A percentile compares a stretch with the other conserved stretches of the same genome.
These are phyloP conservation scores for Eudyptes chrysolophus DNA, from an alignment of 2,113 vertebrate species.

Conservation along the genomic window DNA sequence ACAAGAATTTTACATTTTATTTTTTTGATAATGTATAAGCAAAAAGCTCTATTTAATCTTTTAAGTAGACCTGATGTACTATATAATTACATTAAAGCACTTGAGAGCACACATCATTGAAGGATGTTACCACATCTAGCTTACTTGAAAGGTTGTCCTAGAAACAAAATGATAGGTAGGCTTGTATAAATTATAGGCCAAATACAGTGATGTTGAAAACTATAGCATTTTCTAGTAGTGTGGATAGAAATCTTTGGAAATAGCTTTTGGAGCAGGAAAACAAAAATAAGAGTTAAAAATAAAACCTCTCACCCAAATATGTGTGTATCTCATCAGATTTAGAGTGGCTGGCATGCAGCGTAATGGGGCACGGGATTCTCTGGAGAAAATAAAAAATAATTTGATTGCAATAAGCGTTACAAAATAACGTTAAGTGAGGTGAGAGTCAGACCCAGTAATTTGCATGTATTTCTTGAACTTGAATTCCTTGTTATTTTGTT, in stretches of 20 bases:
- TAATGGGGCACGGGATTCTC: background rate
- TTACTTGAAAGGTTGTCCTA: background rate
- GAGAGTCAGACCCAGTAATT: background rate
- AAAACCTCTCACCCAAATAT: background rate
- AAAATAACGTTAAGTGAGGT: background rate
- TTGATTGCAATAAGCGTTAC: background rate
- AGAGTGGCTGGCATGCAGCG: background rate
- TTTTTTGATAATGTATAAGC: background rate
- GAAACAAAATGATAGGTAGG: background rate
- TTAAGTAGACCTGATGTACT: background rate
- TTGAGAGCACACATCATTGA: background rate
- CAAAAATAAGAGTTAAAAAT: background rate
- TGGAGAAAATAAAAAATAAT: background rate
- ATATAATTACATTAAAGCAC: background rate
- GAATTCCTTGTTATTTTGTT: background rate
- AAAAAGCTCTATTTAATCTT: background rate
- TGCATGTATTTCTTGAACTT: background rate
- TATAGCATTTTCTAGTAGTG: no score
- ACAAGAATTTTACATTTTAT: background rate
- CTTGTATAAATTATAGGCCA: background rate
- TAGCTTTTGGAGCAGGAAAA: background rate
- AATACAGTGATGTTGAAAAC: background rate
- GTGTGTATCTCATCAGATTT: rapidly evolving
- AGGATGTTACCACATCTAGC: background rate
- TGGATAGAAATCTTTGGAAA: background rate